Evolutionary conservation across 35 echinoderm and acorn worm species (phyloP).

Genomic region (Ptychodera flava): DNA sequence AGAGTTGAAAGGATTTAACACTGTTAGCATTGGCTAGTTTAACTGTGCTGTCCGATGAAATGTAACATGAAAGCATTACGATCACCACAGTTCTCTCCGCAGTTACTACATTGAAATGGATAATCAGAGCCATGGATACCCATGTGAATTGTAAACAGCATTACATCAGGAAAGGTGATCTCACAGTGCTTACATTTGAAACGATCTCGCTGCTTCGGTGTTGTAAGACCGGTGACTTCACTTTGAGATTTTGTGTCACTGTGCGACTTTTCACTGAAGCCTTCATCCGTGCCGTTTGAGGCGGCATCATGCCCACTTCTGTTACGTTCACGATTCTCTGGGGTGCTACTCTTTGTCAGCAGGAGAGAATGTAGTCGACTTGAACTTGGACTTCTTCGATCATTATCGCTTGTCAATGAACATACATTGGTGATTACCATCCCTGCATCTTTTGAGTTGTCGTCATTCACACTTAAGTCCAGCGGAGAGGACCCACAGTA

Average conservation of each 20-base stretch:
- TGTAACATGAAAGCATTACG: conserved; percentile 63
- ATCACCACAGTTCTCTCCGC: conserved; percentile 52
- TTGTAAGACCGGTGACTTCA: background rate
- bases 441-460: background rate
- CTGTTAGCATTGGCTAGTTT: too few relatives aligned
- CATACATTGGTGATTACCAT: background rate
- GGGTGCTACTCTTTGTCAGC: background rate
- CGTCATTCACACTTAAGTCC: background rate
- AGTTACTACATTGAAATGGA: conserved; percentile 61
- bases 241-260: background rate
- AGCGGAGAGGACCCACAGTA: background rate
- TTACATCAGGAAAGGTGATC: conserved; percentile 49
- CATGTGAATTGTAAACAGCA: conserved; percentile 81
- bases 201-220: background rate
- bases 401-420: background rate
- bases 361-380: background rate
- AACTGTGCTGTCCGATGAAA: background rate
- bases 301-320: background rate
- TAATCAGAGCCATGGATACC: conserved; percentile 50
- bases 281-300: background rate
- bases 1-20: too few relatives aligned
- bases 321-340: background rate
- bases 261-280: background rate
- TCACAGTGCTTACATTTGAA: conserved; percentile 56
- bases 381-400: background rate